These are phyloP conservation scores for Pangasius djambal DNA, from an alignment of 2,797 vertebrate species.

Conservation along the genomic window DNA sequence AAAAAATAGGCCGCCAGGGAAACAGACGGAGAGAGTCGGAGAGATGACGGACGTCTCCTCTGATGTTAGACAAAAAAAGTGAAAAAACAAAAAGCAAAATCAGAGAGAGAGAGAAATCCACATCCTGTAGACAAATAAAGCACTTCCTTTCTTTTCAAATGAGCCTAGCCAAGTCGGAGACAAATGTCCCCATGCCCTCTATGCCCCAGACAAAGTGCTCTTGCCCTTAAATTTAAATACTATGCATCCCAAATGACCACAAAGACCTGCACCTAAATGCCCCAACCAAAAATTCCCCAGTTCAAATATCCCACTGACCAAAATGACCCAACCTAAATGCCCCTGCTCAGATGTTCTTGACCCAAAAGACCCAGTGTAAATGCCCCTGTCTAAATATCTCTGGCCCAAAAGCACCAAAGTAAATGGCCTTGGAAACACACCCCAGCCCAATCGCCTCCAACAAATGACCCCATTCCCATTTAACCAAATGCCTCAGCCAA, in stretches of 20 bases:
- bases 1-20: slow-evolving; percentile 39
- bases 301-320: background rate
- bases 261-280: background rate
- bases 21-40: slow-evolving; percentile 38
- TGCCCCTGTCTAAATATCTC: background rate
- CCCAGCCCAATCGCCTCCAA: background rate
- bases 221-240: slow-evolving; percentile 10
- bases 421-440: background rate
- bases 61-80: slow-evolving; percentile 38
- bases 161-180: slow-evolving; percentile 58
- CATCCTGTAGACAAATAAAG: slow-evolving; percentile 75
- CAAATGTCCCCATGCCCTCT: background rate
- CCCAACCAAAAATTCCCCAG: background rate
- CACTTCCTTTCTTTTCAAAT: slow-evolving; percentile 67
- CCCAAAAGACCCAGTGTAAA: background rate
- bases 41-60: slow-evolving; percentile 63
- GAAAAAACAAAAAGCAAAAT: slow-evolving; percentile 46
- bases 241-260: background rate
- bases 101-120: slow-evolving; percentile 33
- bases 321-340: background rate
- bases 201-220: slow-evolving; percentile 14
- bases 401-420: background rate
- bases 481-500: background rate
- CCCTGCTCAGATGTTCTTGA: background rate
- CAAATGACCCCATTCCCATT: background rate